Evolutionary conservation across 2,888 invertebrate species (phyloP), one percentile per base, ranked within the genome.

Genomic region (Ophioninae sp.): DNA sequence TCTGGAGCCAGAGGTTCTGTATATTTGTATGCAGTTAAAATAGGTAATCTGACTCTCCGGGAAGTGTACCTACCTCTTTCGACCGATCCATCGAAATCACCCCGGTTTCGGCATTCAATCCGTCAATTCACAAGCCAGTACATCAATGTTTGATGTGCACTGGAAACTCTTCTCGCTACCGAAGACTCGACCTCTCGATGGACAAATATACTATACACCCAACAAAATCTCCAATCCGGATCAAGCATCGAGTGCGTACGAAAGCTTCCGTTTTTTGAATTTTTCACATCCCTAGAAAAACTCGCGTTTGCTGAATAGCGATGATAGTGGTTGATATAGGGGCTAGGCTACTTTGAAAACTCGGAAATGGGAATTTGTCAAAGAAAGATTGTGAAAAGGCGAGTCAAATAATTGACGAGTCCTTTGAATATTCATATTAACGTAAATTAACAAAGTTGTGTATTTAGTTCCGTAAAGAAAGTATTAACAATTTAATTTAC

Each of bases 41-140:
- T 69, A n/a, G 51, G 51, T 58, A 68, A 80, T 65, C 65, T 56
- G 44, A 30, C 64, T 63, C n/a, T 63, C 37, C 65, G 65, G 39
- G 13, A 67, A 56, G n/a, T 44, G 56, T 20, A 39, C 20, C 58
- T 44, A 73, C 41, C 41, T 39, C 63, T 77, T 77, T 30, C 63
- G 20, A 41, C 51, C 20, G 72, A 79, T 58, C 51, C 64, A 56
- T 58, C 37, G 63, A 37, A 61, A 77, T 73, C 56, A 69, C 10
- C 64, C 68, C 59, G 64, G 77, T 63, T 82, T 71, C 51, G 37
- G 44, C 51, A 74, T 85, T 82, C 83, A 84, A 87, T 87, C 81
- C 75, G 79, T 84, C 78, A 83, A 85, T 87, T 86, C 82, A 79
- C 75, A 82, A 87, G 84, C 85, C 17, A 10, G 63, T 56, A 56